These are phyloP conservation scores for Galeruca laticollis DNA, from an alignment of 2,888 invertebrate species.

Conservation along the genomic window DNA sequence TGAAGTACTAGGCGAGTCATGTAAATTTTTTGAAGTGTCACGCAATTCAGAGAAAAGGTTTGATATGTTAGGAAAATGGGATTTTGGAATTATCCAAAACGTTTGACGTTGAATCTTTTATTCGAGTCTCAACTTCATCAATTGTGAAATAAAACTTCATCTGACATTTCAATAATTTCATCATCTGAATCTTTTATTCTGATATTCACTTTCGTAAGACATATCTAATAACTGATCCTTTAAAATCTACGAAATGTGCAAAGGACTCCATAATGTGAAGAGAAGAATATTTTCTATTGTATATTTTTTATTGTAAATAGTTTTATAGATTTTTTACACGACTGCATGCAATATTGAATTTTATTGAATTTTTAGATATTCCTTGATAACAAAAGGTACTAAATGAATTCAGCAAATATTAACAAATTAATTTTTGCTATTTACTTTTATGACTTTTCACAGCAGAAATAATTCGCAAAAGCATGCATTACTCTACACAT, in stretches of 20 bases:
- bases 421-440: too few species aligned
- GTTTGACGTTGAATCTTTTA: too few species aligned
- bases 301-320: constrained; percentile 4
- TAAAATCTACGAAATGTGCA: constrained; percentile 6
- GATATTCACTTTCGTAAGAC: constrained; percentile 1
- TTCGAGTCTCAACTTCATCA: background rate
- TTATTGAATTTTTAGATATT: constrained; percentile 11
- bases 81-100: too few species aligned
- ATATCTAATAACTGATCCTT: constrained; percentile 6
- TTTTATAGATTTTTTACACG: constrained; percentile 1
- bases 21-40: too few species aligned
- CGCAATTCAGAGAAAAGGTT: too few species aligned
- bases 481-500: too few species aligned
- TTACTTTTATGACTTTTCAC: background rate
- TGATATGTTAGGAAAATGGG: too few species aligned
- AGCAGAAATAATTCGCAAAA: too few species aligned
- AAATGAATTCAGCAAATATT: constrained; percentile 9
- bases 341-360: constrained; percentile 1
- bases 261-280: background rate
- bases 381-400: constrained; percentile 1
- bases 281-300: constrained; percentile 3
- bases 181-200: background rate
- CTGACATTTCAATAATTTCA: background rate
- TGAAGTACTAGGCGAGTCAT: too few species aligned
- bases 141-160: background rate